phyloP scores from a whole-genome alignment of 2,113 vertebrate species.

The Arizona elegans region DNA sequence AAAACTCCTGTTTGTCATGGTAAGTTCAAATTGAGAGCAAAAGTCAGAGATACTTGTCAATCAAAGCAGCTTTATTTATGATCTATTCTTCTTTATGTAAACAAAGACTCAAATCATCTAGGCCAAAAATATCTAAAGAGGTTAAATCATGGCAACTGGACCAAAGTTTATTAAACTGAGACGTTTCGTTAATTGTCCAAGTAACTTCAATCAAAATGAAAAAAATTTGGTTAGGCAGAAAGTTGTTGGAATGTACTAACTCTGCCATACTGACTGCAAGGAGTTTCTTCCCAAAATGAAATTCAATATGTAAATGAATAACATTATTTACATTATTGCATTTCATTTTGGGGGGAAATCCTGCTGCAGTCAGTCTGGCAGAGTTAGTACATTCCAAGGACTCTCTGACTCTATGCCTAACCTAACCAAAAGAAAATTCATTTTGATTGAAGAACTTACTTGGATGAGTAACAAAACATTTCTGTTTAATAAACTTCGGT shows the following conservation, averaged over 20 bases:
- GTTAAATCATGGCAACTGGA: neutral
- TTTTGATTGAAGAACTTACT: neutral
- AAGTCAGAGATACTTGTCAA: neutral
- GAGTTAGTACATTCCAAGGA: neutral
- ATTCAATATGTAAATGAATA: neutral
- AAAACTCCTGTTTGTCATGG: neutral
- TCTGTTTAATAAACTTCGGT: neutral
- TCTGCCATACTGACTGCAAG: neutral
- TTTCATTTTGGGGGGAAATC: neutral
- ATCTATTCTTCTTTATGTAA: neutral
- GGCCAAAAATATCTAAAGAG: neutral
- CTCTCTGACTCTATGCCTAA: neutral
- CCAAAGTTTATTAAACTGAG: neutral
- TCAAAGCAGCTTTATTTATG: neutral
- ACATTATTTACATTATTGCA: neutral
- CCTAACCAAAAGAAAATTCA: neutral
- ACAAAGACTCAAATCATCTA: neutral
- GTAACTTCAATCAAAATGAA: neutral
- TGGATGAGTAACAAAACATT: neutral
- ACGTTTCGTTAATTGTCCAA: neutral
- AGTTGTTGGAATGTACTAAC: neutral
- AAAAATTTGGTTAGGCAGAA: neutral
- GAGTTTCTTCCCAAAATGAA: neutral
- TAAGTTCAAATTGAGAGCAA: neutral
- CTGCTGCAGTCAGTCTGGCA: neutral